Evolutionary conservation across 2,888 invertebrate species (phyloP).

Genomic region (Tiliacea aurago): DNA sequence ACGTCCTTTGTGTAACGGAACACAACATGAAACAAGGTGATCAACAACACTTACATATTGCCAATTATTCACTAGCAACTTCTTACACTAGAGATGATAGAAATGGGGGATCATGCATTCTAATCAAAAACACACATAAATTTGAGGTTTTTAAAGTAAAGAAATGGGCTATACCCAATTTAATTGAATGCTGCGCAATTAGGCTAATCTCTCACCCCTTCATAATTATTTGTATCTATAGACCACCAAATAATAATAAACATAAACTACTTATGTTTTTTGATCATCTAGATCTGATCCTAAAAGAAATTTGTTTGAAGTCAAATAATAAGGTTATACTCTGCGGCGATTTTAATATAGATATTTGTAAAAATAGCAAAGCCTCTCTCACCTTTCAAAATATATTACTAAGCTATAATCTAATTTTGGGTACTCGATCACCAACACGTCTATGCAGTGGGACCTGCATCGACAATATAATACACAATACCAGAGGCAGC

Average conservation of each 20-base stretch:
- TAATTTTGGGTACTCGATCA: background rate
- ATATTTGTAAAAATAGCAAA: background rate
- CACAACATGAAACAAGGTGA: background rate
- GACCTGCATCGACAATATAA: too few relatives aligned
- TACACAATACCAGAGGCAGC: too few relatives aligned
- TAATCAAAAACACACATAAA: too few relatives aligned
- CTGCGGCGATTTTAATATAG: background rate
- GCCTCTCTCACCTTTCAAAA: background rate
- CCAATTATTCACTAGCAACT: background rate
- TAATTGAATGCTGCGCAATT: too few relatives aligned
- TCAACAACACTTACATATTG: background rate
- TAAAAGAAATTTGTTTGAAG: background rate
- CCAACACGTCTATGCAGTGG: background rate
- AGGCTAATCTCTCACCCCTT: too few relatives aligned
- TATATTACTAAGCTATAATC: background rate
- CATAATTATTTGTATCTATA: too few relatives aligned
- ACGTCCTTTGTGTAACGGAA: background rate
- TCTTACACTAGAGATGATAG: too few relatives aligned
- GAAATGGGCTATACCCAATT: too few relatives aligned
- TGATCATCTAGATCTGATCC: background rate
- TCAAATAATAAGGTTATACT: conserved; percentile 3
- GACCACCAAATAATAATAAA: background rate
- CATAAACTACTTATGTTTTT: background rate
- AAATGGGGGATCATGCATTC: too few relatives aligned
- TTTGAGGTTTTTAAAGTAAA: too few relatives aligned